Base-by-base conservation (phyloP, 2,113 vertebrate genomes). In the Cnemophilus loriae region DNA sequence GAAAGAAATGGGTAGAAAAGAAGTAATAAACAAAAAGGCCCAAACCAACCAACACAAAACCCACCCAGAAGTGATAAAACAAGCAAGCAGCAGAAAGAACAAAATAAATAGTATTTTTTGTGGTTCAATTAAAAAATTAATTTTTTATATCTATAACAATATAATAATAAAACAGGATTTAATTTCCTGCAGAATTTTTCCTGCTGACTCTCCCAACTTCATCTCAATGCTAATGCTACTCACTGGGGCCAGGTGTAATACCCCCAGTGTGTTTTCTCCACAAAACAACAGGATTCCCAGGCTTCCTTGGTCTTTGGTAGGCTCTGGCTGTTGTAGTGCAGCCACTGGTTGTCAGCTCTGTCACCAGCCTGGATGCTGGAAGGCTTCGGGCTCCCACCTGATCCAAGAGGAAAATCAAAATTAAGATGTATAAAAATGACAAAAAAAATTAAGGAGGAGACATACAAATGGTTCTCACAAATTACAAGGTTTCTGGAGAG, bases 231-330 rank as follows among this genome's bases (percentile, higher is more conserved):
- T 70, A 61, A 24, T 3, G 35, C 41, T 49, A 97, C 98, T 97
- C 97, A 99, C 99, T 96, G 98, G 89, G 99, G 99, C 99, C 99
- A 99, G 52, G 97, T 98, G 47, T 99, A 99, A 94, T 99, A 99
- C 20, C 99, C 99, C 99, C 99, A 99, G 91, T 99, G 99, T 8
- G 99, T 99, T 96, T 99, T 99, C 89, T 99, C 99, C 96, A 99
- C 98, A 95, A 99, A 99, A 69, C 95, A 98, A 92, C 98, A 98
- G 0, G 96, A 91, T 42, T 99, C 98, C 99, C 99, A 99, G 50
- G 98, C 98, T 93, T 98, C 94, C 91, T 99, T 98, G 19, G 98
- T 98, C 96, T 97, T 98, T 78, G 99, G 99, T 90, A 99, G 94
- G 75, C 78, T 98, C 96, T 81, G 98, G 94, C 98, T 99, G 95